Evolutionary conservation across 2,888 invertebrate genomes (phyloP).

Genomic region (Tipula vernalis): DNA sequence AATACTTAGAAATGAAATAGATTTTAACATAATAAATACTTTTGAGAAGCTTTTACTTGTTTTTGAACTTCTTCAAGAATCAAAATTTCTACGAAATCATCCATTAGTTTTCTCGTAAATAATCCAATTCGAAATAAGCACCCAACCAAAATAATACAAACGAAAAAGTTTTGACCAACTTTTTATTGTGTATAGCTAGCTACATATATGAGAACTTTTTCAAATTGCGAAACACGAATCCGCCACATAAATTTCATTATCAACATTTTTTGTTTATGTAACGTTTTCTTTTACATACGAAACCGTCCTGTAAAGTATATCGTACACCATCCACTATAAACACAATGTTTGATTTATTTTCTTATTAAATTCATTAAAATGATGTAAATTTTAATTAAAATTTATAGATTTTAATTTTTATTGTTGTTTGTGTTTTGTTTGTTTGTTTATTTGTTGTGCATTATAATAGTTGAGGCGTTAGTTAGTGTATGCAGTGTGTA

Average conservation of each 20-base stretch:
- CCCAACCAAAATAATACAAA: neutral
- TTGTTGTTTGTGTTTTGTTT: neutral
- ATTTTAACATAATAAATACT: no score
- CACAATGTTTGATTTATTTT: neutral
- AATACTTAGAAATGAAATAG: no score
- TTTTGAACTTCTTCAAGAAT: neutral
- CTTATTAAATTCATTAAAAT: neutral
- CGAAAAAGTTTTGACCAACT: neutral
- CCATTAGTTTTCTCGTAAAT: neutral
- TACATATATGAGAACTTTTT: neutral
- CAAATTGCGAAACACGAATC: neutral
- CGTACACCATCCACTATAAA: neutral
- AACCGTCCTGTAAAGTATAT: neutral
- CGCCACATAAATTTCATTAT: neutral
- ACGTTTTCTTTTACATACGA: neutral
- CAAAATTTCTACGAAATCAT: neutral
- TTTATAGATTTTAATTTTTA: neutral
- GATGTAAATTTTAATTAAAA: neutral
- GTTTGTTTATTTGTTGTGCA: neutral
- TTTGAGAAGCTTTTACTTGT: neutral
- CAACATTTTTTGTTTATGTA: neutral
- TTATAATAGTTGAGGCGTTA: neutral
- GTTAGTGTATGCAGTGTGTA: neutral
- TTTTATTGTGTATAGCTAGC: neutral
- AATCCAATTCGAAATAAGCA: neutral